Conservation (phyloP, 2,888 invertebrate genomes). For the Apamea monoglypha region DNA sequence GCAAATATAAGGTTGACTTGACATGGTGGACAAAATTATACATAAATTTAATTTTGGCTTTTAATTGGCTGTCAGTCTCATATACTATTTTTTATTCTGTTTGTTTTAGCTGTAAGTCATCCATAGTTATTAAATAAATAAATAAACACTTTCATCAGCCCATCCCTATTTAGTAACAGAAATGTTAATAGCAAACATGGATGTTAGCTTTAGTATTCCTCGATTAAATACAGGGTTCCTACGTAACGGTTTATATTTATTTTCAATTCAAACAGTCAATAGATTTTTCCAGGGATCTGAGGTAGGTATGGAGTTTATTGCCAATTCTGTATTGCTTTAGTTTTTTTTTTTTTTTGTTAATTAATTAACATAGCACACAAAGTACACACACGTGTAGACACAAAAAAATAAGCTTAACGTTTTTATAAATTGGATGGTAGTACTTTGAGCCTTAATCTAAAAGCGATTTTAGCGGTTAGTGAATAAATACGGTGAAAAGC, state of each 20-base stretch:
- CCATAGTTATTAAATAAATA: too few relatives aligned
- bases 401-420: not conserved
- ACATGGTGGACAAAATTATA: not conserved
- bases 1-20: not conserved
- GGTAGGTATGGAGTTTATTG: not conserved
- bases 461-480: not conserved
- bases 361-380: not conserved
- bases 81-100: too few relatives aligned
- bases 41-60: too few relatives aligned
- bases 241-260: not conserved
- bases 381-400: too few relatives aligned
- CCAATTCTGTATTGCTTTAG: not conserved
- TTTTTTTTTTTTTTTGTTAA: not conserved
- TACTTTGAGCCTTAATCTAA: not conserved
- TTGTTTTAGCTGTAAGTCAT: too few relatives aligned
- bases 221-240: not conserved
- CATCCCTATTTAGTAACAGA: not conserved
- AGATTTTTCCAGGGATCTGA: slow-evolving; percentile 11
- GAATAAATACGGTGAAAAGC: not conserved
- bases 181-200: slow-evolving; percentile 9
- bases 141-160: too few relatives aligned
- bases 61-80: too few relatives aligned
- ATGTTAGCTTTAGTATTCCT: slow-evolving; percentile 10
- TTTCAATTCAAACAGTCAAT: not conserved
- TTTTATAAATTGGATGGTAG: not conserved